phyloP scores from a whole-genome alignment of 2,113 vertebrate genomes.

The Aptenodytes patagonicus region DNA sequence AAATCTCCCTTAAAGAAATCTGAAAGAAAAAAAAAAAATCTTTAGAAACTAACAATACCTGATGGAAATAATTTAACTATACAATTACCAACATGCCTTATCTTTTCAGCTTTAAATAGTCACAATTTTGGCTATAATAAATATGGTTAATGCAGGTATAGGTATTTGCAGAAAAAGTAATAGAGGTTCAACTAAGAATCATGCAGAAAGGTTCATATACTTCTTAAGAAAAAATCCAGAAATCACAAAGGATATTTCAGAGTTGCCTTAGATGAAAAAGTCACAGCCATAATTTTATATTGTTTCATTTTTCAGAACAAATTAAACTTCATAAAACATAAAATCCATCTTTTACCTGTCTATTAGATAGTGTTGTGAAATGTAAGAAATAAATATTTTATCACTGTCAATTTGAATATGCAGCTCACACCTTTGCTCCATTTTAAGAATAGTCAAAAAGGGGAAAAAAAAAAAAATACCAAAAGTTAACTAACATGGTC shows the following conservation, averaged over 20 bases:
- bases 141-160: not conserved
- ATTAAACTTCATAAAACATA: constrained; percentile 27
- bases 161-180: not conserved
- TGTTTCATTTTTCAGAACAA: constrained; percentile 49
- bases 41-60: not conserved
- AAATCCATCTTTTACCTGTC: constrained; percentile 17
- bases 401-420: constrained; percentile 39
- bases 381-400: constrained; percentile 58
- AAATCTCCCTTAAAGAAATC: not conserved
- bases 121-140: not conserved
- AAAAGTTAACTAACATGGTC: not conserved
- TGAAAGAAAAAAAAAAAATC: not conserved
- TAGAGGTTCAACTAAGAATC: not conserved
- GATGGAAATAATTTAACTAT: not conserved
- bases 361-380: constrained; percentile 30
- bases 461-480: not conserved
- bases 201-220: not conserved
- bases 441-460: not conserved
- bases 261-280: not conserved
- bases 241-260: not conserved
- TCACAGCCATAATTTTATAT: not conserved
- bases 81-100: not conserved
- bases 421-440: not conserved
- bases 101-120: not conserved
- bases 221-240: not conserved